Conservation (phyloP, 2,113 vertebrate species). For the Aix galericulata region DNA sequence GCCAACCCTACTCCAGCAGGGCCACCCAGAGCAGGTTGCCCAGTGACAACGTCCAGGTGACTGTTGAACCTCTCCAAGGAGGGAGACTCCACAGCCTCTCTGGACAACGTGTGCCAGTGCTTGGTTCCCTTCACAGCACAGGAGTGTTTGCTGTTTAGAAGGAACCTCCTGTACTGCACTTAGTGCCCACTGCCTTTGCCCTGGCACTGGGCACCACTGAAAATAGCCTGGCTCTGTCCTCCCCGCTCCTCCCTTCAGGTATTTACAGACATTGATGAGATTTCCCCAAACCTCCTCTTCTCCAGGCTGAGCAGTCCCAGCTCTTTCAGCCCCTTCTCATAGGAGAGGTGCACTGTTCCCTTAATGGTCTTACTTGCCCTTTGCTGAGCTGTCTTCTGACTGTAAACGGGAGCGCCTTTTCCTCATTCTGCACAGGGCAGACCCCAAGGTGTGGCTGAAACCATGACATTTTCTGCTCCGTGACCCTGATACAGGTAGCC, state of each 20-base stretch:
- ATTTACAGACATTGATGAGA: background rate
- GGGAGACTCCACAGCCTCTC: background rate
- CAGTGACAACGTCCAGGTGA: rapidly evolving
- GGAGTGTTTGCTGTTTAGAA: background rate
- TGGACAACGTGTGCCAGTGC: background rate
- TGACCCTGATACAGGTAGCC: background rate
- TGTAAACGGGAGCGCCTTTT: background rate
- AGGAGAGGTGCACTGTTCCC: background rate
- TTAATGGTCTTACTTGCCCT: background rate
- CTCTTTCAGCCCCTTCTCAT: background rate
- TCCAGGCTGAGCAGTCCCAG: background rate
- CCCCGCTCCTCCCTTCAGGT: background rate
- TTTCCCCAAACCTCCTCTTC: background rate
- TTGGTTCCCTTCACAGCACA: background rate
- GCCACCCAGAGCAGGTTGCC: background rate
- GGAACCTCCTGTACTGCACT: background rate
- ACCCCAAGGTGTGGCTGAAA: background rate
- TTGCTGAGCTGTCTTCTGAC: background rate
- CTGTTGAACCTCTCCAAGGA: background rate
- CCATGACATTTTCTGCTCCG: background rate
- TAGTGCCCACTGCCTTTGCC: background rate
- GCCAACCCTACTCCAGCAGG: background rate
- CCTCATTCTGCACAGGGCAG: background rate
- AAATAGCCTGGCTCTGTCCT: background rate
- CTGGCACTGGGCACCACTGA: background rate